A percentile compares a stretch with the other conserved stretches of the same genome.
phyloP scores from a whole-genome alignment of 2,113 vertebrate species.

The Mobula hypostoma region DNA sequence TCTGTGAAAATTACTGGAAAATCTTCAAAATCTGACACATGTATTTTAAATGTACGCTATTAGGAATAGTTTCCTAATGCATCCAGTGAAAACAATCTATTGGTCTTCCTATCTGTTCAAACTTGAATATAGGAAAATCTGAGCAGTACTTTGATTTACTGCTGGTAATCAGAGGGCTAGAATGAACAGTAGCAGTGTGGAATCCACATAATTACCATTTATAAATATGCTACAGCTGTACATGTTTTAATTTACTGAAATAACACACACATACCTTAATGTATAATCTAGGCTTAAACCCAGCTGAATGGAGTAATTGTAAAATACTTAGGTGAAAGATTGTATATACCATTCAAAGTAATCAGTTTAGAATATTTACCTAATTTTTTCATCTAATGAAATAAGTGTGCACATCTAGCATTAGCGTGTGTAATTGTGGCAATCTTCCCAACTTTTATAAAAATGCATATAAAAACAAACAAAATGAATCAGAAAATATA shows the following conservation, averaged over 20 bases:
- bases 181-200: slow-evolving; percentile 35
- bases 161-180: slow-evolving; percentile 35
- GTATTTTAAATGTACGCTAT: slow-evolving; percentile 33
- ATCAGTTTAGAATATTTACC: slow-evolving; percentile 49
- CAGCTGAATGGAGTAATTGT: slow-evolving; percentile 51
- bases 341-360: slow-evolving; percentile 54
- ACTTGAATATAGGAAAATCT: slow-evolving; percentile 28
- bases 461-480: slow-evolving; percentile 46
- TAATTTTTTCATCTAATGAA: slow-evolving; percentile 49
- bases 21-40: slow-evolving; percentile 15
- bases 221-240: slow-evolving; percentile 37
- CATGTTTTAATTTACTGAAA: slow-evolving; percentile 42
- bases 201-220: slow-evolving; percentile 34
- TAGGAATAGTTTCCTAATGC: slow-evolving; percentile 5
- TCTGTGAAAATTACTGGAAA: slow-evolving; percentile 35
- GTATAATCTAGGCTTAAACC: slow-evolving; percentile 47
- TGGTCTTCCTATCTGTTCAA: slow-evolving; percentile 34
- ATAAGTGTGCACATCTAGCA: slow-evolving; percentile 49
- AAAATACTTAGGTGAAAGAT: slow-evolving; percentile 54
- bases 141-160: slow-evolving; percentile 15
- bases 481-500: slow-evolving; percentile 40
- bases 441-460: slow-evolving; percentile 55
- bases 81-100: slow-evolving; percentile 35
- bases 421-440: slow-evolving; percentile 51
- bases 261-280: slow-evolving; percentile 42